These are phyloP conservation scores for Phlogophora meticulosa DNA, from an alignment of 2,888 invertebrate genomes.

Conservation along the genomic window DNA sequence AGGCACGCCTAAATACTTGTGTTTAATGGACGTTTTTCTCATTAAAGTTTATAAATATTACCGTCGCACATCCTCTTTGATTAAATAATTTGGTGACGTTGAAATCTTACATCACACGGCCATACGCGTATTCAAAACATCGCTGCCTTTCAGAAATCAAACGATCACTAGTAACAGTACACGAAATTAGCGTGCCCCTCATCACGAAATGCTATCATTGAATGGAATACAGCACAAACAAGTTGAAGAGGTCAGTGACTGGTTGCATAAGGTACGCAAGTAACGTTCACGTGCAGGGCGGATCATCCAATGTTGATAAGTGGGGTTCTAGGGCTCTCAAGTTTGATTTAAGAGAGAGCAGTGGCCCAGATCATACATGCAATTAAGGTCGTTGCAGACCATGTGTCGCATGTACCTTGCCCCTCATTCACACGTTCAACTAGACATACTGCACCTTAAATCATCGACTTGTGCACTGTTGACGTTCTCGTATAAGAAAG, in stretches of 20 bases:
- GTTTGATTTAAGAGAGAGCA: slow-evolving; percentile 91
- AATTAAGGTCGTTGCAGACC: slow-evolving; percentile 88
- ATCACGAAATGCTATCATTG: slow-evolving; percentile 77
- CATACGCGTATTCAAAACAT: slow-evolving; percentile 51
- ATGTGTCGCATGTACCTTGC: slow-evolving; percentile 77
- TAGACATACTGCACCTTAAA: slow-evolving; percentile 67
- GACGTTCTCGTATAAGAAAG: slow-evolving; percentile 27
- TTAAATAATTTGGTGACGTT: slow-evolving; percentile 47
- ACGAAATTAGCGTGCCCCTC: slow-evolving; percentile 72
- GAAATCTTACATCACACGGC: slow-evolving; percentile 57
- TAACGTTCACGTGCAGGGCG: slow-evolving; percentile 79
- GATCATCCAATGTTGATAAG: slow-evolving; percentile 82
- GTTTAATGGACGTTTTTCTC: slow-evolving; percentile 44
- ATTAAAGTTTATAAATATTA: slow-evolving; percentile 34
- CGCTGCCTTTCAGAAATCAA: slow-evolving; percentile 77
- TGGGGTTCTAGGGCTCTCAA: slow-evolving; percentile 88
- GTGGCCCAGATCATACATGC: slow-evolving; percentile 83
- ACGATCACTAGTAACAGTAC: slow-evolving; percentile 70
- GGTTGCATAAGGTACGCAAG: slow-evolving; percentile 83
- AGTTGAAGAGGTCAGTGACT: slow-evolving; percentile 83
- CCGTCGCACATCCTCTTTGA: slow-evolving; percentile 33
- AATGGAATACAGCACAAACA: slow-evolving; percentile 77
- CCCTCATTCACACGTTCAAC: slow-evolving; percentile 69
- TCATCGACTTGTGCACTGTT: slow-evolving; percentile 3
- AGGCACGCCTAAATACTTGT: slow-evolving; percentile 65